Evolutionary conservation across 2,113 vertebrate genomes (phyloP).

Genomic region (Ictalurus punctatus): DNA sequence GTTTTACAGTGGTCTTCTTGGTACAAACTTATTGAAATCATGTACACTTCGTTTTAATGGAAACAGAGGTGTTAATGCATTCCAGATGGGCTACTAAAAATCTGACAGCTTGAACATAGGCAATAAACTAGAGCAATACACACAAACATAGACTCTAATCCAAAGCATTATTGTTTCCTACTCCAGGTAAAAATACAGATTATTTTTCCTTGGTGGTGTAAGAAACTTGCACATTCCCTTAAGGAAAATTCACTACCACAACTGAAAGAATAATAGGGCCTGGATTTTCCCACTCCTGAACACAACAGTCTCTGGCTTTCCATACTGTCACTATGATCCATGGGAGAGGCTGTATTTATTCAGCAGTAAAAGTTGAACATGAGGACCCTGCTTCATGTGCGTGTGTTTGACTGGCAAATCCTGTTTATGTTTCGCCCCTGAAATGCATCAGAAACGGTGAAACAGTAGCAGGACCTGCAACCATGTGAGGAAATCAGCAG

Average conservation of each 20-base stretch:
- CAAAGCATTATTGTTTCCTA: conserved; percentile 18
- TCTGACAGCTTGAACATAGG: neutral
- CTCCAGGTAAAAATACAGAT: conserved; percentile 16
- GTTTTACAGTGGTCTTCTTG: conserved; percentile 47
- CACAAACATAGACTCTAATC: conserved; percentile 1
- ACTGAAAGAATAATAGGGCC: conserved; percentile 62
- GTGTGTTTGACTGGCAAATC: conserved; percentile 25
- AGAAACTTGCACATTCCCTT: neutral
- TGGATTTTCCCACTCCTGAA: conserved; percentile 32
- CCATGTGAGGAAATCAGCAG: conserved; percentile 12
- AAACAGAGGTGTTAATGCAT: conserved; percentile 52
- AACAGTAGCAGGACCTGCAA: conserved; percentile 23
- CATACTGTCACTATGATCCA: conserved; percentile 72
- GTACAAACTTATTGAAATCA: conserved; percentile 48
- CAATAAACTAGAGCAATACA: conserved; percentile 33
- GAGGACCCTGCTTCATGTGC: conserved; percentile 63
- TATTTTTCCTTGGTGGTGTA: conserved; percentile 11
- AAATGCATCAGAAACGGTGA: conserved; percentile 31
- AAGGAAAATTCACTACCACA: conserved; percentile 28
- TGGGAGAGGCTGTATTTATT: conserved; percentile 73
- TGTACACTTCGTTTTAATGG: conserved; percentile 47
- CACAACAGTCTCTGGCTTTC: conserved; percentile 66
- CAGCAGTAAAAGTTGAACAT: conserved; percentile 75
- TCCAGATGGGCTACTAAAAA: conserved; percentile 43
- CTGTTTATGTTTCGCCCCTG: conserved; percentile 34